Evolutionary conservation across 2,113 vertebrate species (phyloP).

Genomic region (Phalacrocorax aristotelis): DNA sequence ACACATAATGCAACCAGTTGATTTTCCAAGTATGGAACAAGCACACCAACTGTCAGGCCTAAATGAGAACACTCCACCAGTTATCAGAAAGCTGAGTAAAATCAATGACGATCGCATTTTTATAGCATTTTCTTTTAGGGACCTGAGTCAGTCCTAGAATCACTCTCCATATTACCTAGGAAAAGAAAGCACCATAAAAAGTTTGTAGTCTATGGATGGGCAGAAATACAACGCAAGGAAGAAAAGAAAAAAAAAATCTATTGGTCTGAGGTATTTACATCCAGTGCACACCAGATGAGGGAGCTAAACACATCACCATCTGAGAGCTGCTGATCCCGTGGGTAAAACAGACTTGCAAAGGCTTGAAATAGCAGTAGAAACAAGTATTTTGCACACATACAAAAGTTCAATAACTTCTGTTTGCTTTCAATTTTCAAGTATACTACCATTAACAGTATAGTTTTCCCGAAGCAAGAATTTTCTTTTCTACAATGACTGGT

Average conservation of each 20-base stretch:
- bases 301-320: conserved; percentile 4
- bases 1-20: background rate
- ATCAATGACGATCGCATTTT: background rate
- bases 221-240: background rate
- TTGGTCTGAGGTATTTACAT: background rate
- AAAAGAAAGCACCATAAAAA: background rate
- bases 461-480: background rate
- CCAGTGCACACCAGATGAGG: conserved; percentile 18
- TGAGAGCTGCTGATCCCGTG: background rate
- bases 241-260: background rate
- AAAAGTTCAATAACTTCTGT: background rate
- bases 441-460: background rate
- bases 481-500: background rate
- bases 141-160: background rate
- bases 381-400: background rate
- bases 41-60: background rate
- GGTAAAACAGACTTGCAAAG: background rate
- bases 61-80: background rate
- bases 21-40: background rate
- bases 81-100: background rate
- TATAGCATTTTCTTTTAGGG: background rate
- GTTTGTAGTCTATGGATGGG: background rate
- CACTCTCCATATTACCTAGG: background rate
- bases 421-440: background rate
- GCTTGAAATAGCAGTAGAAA: background rate